Base-by-base conservation (phyloP, 2,888 invertebrate genomes). In the Ichneumon xanthorius region DNA sequence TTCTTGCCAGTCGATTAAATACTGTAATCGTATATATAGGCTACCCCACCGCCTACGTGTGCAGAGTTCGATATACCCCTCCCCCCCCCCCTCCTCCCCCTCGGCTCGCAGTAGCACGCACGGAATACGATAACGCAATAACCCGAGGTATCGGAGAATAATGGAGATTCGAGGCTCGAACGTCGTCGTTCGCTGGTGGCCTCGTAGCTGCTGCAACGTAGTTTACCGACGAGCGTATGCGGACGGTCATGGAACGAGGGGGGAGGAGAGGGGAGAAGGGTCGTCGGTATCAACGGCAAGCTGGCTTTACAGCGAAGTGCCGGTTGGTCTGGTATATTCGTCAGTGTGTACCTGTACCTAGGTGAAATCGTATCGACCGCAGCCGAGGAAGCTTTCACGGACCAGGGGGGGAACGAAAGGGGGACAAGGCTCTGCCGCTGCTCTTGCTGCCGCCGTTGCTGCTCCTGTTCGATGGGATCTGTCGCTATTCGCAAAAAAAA, bases 351-450 rank as follows among this genome's bases (percentile, higher is more conserved):
- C 84, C 81, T 84, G 81, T 71, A 83, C 78, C 86, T 90, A 89
- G 89, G 89, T 90, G 89, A 92, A 90, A 89, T 90, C 88, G 89
- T 91, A 91, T 92, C 91, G 91, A 91, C 89, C 90, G 91, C 88
- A 88, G 85, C 76, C 48, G 78, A 67, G 71, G 75, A 83, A 83
- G 83, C 85, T 85, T 87, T 82, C 77, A 87, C 87, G 86, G 82
- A 83, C 2, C 40, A 9, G 83, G 71, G 71, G 61, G 76, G 33
- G 82, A 11, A 68, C 30, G 65, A 37, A 33, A 37, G 61, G 40
- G 78, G n/a, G 48, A 22, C n/a, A 40, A 40, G 26, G 70, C 37
- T 26, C 33, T 19, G 71, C 50, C 14, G 63, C 71, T 58, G 70
- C 30, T 61, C 45, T 63, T 45, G 80, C 75, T 45, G 55, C 50